phyloP scores from a whole-genome alignment of 2,113 vertebrate species.

The Muscicapa adusta region DNA sequence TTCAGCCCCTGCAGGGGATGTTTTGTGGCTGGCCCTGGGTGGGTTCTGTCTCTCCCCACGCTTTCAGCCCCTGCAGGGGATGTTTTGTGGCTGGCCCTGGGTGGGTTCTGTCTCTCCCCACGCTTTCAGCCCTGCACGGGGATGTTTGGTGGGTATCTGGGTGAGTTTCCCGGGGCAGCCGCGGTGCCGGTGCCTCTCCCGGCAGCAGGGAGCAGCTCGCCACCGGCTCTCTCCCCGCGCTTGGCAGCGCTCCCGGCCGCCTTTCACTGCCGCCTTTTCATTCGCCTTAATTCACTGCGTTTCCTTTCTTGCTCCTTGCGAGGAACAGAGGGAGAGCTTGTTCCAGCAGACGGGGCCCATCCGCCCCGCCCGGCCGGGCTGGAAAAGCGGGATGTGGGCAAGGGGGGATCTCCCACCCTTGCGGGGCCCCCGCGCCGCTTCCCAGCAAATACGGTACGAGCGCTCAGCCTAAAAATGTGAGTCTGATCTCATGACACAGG shows the following conservation, averaged over 20 bases:
- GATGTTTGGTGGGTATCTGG: background rate
- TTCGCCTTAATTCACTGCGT: constrained; percentile 42
- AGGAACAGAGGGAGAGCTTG: constrained; percentile 59
- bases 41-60: background rate
- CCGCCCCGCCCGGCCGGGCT: constrained; percentile 22
- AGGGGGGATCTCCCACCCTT: constrained; percentile 16
- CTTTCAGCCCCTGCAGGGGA: background rate
- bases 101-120: background rate
- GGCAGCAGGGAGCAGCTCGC: background rate
- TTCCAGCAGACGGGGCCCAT: constrained; percentile 52
- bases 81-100: background rate
- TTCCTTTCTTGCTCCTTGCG: constrained; percentile 38
- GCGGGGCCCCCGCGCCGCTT: constrained; percentile 19
- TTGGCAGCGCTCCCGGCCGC: background rate
- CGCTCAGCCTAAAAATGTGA: constrained; percentile 52
- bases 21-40: background rate
- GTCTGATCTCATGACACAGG: constrained; percentile 67
- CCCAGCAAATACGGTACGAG: constrained; percentile 48
- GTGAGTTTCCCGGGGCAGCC: background rate
- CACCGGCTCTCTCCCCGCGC: background rate
- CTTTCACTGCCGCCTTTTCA: constrained; percentile 57
- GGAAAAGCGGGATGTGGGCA: constrained; percentile 7
- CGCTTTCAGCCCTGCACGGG: fast-evolving
- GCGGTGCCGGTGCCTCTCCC: background rate
- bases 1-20: background rate